Evolutionary conservation across 2,888 invertebrate genomes (phyloP).

Genomic region (Leptinotarsa haldemani): DNA sequence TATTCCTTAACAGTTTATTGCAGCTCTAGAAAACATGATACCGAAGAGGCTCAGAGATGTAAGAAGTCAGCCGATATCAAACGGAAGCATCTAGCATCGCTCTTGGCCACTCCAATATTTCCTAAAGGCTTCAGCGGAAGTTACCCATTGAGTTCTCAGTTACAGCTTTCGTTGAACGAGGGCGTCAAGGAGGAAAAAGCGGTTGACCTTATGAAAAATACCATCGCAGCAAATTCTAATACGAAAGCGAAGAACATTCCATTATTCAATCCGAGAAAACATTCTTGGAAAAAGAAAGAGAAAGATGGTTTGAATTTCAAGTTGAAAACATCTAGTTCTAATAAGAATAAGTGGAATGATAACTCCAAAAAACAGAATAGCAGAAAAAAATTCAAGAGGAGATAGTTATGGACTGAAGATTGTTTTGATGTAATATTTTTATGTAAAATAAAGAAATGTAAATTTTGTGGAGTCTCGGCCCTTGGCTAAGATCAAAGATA

Average conservation of each 20-base stretch:
- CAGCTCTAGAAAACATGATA: constrained; percentile 54
- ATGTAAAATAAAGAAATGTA: background rate
- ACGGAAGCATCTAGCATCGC: constrained; percentile 68
- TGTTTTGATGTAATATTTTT: background rate
- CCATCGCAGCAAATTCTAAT: constrained; percentile 58
- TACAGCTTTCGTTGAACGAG: constrained; percentile 25
- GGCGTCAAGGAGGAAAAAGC: constrained; percentile 64
- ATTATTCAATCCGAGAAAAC: constrained; percentile 55
- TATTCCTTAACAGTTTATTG: too few species aligned
- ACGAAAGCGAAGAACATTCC: constrained; percentile 52
- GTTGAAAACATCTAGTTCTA: background rate
- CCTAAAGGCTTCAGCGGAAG: constrained; percentile 77
- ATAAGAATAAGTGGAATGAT: constrained; percentile 14
- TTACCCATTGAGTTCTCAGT: constrained; percentile 66
- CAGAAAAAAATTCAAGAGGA: constrained; percentile 7
- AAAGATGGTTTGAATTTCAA: constrained; percentile 10
- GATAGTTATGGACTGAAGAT: background rate
- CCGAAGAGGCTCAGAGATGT: constrained; percentile 48
- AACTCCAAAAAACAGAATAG: background rate
- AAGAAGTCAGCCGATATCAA: constrained; percentile 66
- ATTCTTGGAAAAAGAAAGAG: constrained; percentile 6
- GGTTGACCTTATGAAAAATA: constrained; percentile 70
- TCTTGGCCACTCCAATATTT: constrained; percentile 73
- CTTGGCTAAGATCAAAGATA: too few species aligned
- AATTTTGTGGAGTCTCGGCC: background rate